Percentiles rank a stretch among this genome's conserved stretches.
Conservation (phyloP, 2,113 vertebrate genomes). For the Thermophis baileyi region DNA sequence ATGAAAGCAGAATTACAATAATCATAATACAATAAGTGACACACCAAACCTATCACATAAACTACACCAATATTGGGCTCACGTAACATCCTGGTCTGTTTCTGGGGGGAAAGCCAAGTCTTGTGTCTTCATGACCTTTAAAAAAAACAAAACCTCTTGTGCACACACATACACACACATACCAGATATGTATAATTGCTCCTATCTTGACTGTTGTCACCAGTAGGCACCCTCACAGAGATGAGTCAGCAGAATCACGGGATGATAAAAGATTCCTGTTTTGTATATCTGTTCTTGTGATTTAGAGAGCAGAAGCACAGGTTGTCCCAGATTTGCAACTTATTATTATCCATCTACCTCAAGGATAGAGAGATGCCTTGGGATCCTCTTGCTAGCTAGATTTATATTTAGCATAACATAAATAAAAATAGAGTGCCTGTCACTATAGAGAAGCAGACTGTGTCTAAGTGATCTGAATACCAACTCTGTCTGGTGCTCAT, state of each 20-base stretch:
- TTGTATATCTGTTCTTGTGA: neutral
- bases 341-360: neutral
- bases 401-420: neutral
- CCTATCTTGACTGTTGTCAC: neutral
- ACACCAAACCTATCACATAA: neutral
- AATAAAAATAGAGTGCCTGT: neutral
- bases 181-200: too few species aligned
- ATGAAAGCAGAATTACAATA: neutral
- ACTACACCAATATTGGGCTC: neutral
- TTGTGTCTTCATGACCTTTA: neutral
- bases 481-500: neutral
- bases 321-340: neutral
- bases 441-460: neutral
- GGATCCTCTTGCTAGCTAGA: neutral
- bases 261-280: neutral
- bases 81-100: neutral
- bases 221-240: neutral
- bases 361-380: neutral
- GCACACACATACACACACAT: neutral
- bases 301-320: neutral
- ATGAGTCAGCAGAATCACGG: neutral
- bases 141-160: neutral
- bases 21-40: neutral
- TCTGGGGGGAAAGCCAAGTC: neutral
- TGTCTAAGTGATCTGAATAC: neutral